Conservation (phyloP, 1,140 invertebrate species). For the Antheraea mylitta region DNA sequence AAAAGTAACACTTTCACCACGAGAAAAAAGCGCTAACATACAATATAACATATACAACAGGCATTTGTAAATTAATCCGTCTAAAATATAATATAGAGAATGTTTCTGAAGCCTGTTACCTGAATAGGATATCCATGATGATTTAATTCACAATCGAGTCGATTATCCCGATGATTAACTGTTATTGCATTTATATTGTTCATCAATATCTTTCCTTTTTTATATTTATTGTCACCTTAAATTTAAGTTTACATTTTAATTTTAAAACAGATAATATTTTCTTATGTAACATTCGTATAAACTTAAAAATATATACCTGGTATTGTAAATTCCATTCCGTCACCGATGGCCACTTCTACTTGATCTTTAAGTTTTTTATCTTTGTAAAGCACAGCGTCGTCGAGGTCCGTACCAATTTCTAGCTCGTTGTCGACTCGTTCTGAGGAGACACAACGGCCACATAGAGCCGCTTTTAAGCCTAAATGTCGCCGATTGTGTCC, state of each 20-base stretch:
- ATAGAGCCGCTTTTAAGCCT: constrained; percentile 79
- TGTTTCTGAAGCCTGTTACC: constrained; percentile 32
- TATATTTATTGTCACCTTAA: constrained; percentile 86
- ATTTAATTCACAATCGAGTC: constrained; percentile 86
- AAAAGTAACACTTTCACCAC: no score
- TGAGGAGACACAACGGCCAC: constrained; percentile 83
- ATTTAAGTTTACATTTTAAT: constrained; percentile 27
- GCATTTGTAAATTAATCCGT: no score
- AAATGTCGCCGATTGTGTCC: constrained; percentile 48
- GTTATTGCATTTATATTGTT: constrained; percentile 85
- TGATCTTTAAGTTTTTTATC: constrained; percentile 94
- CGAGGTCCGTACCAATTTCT: constrained; percentile 85
- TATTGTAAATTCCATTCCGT: constrained; percentile 95
- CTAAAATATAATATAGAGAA: background rate
- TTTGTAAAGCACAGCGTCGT: constrained; percentile 90
- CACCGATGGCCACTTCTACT: constrained; percentile 93
- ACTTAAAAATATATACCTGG: constrained; percentile 80
- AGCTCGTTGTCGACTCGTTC: constrained; percentile 81
- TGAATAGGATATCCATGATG: constrained; percentile 83
- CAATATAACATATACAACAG: no score
- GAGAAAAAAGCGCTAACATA: no score
- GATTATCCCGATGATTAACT: constrained; percentile 87
- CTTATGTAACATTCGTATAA: background rate
- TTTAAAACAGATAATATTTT: background rate
- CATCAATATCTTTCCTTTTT: constrained; percentile 85